These are phyloP conservation scores for Eilema caniola DNA, from an alignment of 2,888 invertebrate genomes.

Conservation along the genomic window DNA sequence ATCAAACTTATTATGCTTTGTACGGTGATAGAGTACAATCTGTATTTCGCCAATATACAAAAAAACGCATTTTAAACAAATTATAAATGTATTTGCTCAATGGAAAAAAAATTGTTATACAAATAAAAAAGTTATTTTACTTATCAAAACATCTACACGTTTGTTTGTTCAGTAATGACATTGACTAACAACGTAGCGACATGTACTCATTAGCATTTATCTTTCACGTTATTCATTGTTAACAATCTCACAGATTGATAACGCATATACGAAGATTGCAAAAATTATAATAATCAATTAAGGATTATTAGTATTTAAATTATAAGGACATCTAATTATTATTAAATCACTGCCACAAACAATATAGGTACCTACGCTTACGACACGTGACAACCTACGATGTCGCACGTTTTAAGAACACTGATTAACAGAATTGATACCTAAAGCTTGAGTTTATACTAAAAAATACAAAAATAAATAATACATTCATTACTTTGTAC, in stretches of 20 bases:
- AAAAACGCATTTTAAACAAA: too few species aligned
- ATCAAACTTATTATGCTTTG: too few species aligned
- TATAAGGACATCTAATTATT: not conserved
- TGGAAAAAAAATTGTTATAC: too few species aligned
- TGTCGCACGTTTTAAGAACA: not conserved
- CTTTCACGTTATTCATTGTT: not conserved
- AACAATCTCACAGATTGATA: not conserved
- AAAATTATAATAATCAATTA: not conserved
- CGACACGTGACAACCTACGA: not conserved
- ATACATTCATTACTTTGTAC: not conserved
- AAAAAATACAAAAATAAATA: not conserved
- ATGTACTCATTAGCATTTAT: not conserved
- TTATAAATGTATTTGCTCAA: too few species aligned
- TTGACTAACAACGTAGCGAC: not conserved
- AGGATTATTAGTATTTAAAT: not conserved
- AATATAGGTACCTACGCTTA: not conserved
- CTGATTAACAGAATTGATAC: not conserved
- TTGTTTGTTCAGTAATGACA: not conserved
- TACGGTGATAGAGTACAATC: too few species aligned
- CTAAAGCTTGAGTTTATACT: not conserved
- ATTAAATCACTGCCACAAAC: conserved; percentile 1
- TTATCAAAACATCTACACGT: not conserved
- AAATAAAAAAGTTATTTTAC: not conserved
- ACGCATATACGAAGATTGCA: not conserved
- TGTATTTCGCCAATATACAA: not conserved